A percentile compares a stretch with the other conserved stretches of the same genome.
These are phyloP conservation scores for Clarias pachynema DNA, from an alignment of 2,797 vertebrate species.

Conservation along the genomic window DNA sequence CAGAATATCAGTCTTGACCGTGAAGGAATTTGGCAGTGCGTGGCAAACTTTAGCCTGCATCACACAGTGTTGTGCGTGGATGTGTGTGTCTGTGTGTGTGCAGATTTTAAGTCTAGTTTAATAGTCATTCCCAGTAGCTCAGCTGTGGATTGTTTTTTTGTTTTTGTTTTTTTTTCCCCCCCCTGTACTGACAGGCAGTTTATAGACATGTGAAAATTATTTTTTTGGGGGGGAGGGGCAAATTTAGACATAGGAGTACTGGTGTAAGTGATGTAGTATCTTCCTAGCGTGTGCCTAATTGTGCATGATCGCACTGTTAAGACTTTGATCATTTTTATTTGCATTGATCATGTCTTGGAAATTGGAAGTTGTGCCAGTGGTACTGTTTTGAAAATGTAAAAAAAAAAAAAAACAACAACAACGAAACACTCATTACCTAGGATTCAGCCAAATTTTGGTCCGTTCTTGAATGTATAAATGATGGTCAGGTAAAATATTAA, in stretches of 20 bases:
- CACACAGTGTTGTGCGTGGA: slow-evolving; percentile 21
- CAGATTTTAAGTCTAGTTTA: slow-evolving; percentile 17
- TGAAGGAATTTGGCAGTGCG: slow-evolving; percentile 44
- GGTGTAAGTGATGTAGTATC: slow-evolving; percentile 34
- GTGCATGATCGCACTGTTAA: slow-evolving; percentile 47
- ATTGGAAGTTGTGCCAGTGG: slow-evolving; percentile 30
- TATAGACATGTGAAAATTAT: neutral
- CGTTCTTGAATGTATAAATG: neutral
- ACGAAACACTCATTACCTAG: neutral
- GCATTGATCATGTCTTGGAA: slow-evolving; percentile 19
- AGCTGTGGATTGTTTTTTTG: slow-evolving; percentile 15
- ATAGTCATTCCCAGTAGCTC: slow-evolving; percentile 21
- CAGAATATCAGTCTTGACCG: slow-evolving; percentile 21
- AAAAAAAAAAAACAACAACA: slow-evolving; percentile 1
- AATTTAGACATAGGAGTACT: slow-evolving; percentile 38
- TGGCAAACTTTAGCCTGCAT: slow-evolving; percentile 27
- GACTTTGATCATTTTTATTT: slow-evolving; percentile 24
- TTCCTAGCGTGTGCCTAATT: slow-evolving; percentile 40
- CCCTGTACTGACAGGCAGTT: slow-evolving; percentile 8
- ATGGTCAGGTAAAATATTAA: neutral
- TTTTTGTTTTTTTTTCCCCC: neutral
- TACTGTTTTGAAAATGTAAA: slow-evolving; percentile 4
- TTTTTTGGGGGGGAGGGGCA: neutral
- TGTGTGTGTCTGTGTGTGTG: slow-evolving; percentile 14
- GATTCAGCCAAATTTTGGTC: neutral